These are phyloP conservation scores for Willowsia nigromaculata DNA, from an alignment of 2,888 invertebrate genomes.

Conservation along the genomic window DNA sequence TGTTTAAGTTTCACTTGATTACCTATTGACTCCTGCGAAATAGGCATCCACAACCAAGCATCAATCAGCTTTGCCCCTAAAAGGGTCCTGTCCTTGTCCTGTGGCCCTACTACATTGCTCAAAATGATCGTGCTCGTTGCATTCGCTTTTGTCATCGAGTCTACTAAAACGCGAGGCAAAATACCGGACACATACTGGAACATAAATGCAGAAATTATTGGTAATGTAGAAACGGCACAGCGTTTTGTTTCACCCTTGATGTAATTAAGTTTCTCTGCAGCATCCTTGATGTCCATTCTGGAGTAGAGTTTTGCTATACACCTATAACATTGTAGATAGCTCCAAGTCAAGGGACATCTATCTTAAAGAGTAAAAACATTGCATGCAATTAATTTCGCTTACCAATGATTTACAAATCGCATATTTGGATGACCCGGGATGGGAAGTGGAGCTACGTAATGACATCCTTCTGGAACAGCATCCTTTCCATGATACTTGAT, in stretches of 20 bases:
- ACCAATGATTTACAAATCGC: conserved; percentile 38
- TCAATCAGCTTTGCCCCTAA: neutral
- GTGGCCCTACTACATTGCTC: conserved; percentile 19
- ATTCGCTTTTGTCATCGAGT: neutral
- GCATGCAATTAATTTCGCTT: neutral
- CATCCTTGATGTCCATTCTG: neutral
- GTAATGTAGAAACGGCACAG: neutral
- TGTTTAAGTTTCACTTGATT: neutral
- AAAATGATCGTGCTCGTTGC: neutral
- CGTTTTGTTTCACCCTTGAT: neutral
- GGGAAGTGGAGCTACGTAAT: neutral
- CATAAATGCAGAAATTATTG: neutral
- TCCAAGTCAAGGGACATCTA: neutral
- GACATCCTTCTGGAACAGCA: neutral
- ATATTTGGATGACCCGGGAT: conserved; percentile 34
- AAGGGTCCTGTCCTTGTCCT: neutral
- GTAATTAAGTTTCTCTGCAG: neutral
- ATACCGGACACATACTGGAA: neutral
- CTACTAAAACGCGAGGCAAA: neutral
- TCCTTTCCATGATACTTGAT: neutral
- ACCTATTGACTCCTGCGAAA: neutral
- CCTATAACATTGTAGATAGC: neutral
- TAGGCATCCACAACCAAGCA: conserved; percentile 41
- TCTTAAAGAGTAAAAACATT: neutral
- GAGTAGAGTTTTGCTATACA: neutral